Evolutionary conservation across 2,113 vertebrate species (phyloP).

Genomic region (Isurus oxyrinchus): DNA sequence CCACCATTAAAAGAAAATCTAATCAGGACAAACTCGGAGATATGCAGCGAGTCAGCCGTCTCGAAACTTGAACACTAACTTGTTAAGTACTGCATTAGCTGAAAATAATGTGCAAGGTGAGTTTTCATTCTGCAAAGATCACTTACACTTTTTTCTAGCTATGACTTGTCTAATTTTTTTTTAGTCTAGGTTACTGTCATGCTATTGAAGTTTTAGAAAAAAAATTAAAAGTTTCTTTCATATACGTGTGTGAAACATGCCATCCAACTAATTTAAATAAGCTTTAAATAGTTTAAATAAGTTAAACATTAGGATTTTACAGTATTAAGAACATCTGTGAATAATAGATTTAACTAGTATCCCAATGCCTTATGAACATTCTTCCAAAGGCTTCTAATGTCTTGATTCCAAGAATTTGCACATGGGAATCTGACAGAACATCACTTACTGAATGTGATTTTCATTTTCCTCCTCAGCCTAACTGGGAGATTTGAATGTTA

Average conservation of each 20-base stretch:
- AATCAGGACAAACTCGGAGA: neutral
- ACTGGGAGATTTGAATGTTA: neutral
- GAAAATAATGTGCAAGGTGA: conserved; percentile 9
- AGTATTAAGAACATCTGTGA: neutral
- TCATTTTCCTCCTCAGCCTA: no score
- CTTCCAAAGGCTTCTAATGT: neutral
- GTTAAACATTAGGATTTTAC: neutral
- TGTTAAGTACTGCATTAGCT: neutral
- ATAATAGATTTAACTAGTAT: neutral
- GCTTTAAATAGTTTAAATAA: neutral
- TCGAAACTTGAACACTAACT: neutral
- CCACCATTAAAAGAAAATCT: neutral
- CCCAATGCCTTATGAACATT: neutral
- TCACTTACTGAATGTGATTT: neutral
- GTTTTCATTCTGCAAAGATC: neutral
- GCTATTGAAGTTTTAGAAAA: neutral
- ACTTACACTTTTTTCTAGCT: neutral
- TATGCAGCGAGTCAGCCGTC: neutral
- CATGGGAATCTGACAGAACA: neutral
- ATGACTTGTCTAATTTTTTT: neutral
- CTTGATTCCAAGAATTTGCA: neutral
- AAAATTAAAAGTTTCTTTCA: neutral
- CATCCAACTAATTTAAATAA: neutral
- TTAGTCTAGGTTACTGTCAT: neutral
- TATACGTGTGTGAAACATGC: neutral